Base-by-base conservation (phyloP, 2,888 invertebrate genomes). In the Ceriagrion tenellum region DNA sequence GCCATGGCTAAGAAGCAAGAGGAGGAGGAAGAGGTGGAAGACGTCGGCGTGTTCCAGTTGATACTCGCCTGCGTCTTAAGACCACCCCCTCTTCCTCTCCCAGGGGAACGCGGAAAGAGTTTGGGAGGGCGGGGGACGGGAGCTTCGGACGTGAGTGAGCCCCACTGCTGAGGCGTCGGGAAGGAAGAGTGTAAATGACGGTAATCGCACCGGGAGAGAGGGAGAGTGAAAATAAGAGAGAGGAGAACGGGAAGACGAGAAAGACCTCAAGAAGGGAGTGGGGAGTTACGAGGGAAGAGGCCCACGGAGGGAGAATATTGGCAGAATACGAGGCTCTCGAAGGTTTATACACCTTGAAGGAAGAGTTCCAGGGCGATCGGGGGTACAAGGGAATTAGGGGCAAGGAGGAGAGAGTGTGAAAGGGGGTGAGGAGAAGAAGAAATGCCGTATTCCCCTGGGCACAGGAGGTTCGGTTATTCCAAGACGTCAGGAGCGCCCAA, bases 41-140 rank as follows among this genome's bases (percentile, higher is more conserved):
- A 81, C 81, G n/a, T 69, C 35, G 89, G 26, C 47, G 26, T 59
- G 93, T 69, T 47, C 69, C 93, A 93, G 69, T 93, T 91, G 91
- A 91, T 93, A 93, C 93, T 69, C 69, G 18, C 35, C 93, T 74
- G 18, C 81, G 47, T 93, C 93, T 93, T 93, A 93, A 93, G 93
- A 93, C 93, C 88, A 47, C 88, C 47, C 13, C 30, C 30, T n/a
- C n/a, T n/a, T 35, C 63, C 63, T 91, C 93, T 93, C 93, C 56
- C 63, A 16, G 26, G 93, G 63, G 40, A 63, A 40, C 55, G 89
- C 35, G 23, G 63, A 63, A 40, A 69, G 91, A 35, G 30, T 35
- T 30, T 35, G 59, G 59, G 20, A 59, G 10, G 18, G 16, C 10
- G 35, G 16, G 16, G 35, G 35, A 35, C 16, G 81, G 81, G 81